Evolutionary conservation across 2,113 vertebrate genomes (phyloP).

Genomic region (Hippolais icterina): DNA sequence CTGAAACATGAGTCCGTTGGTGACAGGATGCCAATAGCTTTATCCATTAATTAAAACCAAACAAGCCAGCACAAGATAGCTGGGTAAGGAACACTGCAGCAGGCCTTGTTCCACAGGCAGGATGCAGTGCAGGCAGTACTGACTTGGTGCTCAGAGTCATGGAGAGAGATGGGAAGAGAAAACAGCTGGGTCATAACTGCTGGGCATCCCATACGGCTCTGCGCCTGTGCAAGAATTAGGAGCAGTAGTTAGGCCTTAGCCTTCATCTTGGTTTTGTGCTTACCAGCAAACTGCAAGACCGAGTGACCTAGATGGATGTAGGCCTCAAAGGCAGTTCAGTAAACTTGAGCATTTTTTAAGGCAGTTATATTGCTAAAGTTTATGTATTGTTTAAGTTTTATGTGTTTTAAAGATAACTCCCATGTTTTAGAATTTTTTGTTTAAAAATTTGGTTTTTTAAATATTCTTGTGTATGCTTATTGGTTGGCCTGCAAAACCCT

Average conservation of each 20-base stretch:
- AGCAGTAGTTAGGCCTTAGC: not conserved
- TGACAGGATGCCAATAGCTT: not conserved
- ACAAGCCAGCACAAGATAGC: not conserved
- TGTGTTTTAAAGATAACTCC: not conserved
- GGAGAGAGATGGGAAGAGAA: not conserved
- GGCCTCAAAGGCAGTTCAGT: not conserved
- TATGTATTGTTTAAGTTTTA: not conserved
- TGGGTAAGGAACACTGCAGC: not conserved
- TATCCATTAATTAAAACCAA: not conserved
- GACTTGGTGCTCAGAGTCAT: not conserved
- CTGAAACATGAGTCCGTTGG: not conserved
- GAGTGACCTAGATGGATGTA: not conserved
- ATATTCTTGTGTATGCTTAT: not conserved
- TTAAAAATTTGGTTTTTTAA: not conserved
- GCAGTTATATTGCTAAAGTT: not conserved
- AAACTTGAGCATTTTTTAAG: not conserved
- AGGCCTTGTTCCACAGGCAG: not conserved
- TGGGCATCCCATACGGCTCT: not conserved
- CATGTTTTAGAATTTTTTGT: not conserved
- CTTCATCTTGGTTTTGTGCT: not conserved
- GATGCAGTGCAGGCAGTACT: not conserved
- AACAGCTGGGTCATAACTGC: not conserved
- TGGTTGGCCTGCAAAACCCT: not conserved
- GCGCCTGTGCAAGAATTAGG: not conserved
- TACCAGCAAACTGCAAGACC: not conserved